Evolutionary conservation across 92 coral and sea anemone genomes (phyloP).

Genomic region (Isaurus tuberculatus): DNA sequence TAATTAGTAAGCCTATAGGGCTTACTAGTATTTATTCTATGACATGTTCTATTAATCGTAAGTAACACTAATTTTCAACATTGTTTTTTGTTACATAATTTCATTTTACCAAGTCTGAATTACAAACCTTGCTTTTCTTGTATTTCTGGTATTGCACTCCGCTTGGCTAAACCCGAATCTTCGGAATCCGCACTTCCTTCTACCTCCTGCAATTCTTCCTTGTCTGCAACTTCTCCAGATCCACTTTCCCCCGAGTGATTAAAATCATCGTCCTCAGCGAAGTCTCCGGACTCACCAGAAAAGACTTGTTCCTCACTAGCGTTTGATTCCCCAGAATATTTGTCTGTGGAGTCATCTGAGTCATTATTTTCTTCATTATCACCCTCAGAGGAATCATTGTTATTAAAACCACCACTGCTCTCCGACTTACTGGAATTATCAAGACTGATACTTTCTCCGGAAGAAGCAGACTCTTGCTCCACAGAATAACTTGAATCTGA

Average conservation of each 20-base stretch:
- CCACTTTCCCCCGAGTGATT: not conserved
- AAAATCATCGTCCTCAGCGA: not conserved
- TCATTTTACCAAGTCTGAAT: not conserved
- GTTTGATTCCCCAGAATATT: not conserved
- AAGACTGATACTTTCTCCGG: not conserved
- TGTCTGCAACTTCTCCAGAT: not conserved
- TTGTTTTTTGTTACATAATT: not conserved
- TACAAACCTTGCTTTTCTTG: constrained; percentile 35
- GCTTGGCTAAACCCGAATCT: constrained; percentile 55
- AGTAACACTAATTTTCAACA: no score
- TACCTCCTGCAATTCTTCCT: not conserved
- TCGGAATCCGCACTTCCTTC: constrained; percentile 20
- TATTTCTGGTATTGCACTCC: constrained; percentile 61
- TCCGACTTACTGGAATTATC: not conserved
- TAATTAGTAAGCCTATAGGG: no score
- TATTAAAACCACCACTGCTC: no score
- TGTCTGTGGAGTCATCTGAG: not conserved
- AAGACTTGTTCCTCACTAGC: not conserved
- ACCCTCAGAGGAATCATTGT: not conserved
- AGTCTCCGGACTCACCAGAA: constrained; percentile 4
- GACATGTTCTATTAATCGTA: no score
- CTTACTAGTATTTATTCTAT: no score
- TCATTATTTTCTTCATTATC: not conserved
- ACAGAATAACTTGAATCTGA: not conserved
- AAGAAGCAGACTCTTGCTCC: not conserved